Evolutionary conservation across 2,113 vertebrate genomes (phyloP), one percentile per base, ranked within the genome.

Genomic region (Pungitius pungitius): DNA sequence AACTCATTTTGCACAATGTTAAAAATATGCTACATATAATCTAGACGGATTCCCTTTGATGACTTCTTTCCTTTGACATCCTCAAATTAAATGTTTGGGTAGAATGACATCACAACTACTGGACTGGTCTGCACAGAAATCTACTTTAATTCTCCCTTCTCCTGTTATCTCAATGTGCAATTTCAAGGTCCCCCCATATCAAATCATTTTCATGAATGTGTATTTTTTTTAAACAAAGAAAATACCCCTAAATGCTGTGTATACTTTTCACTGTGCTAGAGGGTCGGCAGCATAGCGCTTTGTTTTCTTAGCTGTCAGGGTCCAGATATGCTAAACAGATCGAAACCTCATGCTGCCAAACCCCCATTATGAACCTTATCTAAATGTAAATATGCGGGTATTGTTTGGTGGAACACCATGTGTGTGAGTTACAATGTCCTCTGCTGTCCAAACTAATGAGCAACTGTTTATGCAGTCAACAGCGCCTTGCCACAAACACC

Each of bases 371-470:
- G 45, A 81, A 75, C 43, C 61, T 61, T 63, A 73, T 84, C 73
- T 73, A 45, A 66, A 87, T 85, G 86, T 68, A 85, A 85, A 87
- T 79, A 74, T 51, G 24, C 73, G 7, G 1, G n/a, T 14, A 33
- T 56, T 35, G 40, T 59, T 45, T 0, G 1, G 17, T 6, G 39
- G 68, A 65, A 55, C 47, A 30, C 51, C 1, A 52, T 4, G 56
- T 68, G 62, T 43, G 56, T 54, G 63, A 71, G 77, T 17, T 70
- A 63, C 75, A 76, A 69, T 90, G 86, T 90, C 88, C 90, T 88
- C 84, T 85, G 77, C 82, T 85, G 89, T 90, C 90, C 71, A 80
- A 69, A 76, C 59, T 86, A 87, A 90, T 87, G 83, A 87, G 80
- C 77, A 80, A 42, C 72, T 87, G 82, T 84, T 86, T 83, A 86